phyloP scores from a whole-genome alignment of 2,113 vertebrate species.

The Poicephalus meyeri region DNA sequence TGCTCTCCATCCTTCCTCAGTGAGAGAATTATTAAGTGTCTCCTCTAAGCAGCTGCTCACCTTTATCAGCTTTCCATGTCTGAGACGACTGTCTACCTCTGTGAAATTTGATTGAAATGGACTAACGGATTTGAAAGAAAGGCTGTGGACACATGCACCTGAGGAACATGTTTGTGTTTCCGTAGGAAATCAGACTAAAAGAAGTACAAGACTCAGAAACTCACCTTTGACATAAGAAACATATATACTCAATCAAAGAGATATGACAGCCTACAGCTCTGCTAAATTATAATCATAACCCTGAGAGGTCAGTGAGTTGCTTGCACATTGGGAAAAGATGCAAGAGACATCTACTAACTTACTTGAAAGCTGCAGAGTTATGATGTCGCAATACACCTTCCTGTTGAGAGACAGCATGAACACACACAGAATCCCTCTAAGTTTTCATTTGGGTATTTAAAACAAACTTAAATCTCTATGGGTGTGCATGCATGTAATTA shows the following conservation, averaged over 20 bases:
- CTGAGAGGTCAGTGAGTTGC: neutral
- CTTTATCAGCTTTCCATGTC: neutral
- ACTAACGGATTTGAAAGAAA: neutral
- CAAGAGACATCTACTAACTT: neutral
- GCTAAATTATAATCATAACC: neutral
- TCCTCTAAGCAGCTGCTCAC: neutral
- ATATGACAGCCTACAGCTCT: neutral
- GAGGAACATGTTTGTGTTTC: neutral
- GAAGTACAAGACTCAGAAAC: neutral
- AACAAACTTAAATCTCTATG: neutral
- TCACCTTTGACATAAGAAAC: neutral
- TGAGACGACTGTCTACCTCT: neutral
- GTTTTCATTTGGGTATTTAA: neutral
- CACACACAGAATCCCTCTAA: neutral
- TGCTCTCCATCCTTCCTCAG: neutral
- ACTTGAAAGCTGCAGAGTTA: neutral
- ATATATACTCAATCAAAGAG: neutral
- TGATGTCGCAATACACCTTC: neutral
- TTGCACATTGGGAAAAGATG: neutral
- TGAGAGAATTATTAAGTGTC: neutral
- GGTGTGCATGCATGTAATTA: neutral
- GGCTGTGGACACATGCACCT: neutral
- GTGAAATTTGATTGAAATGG: neutral
- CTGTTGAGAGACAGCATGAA: neutral
- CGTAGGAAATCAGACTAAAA: neutral